Conservation (phyloP, 2,888 invertebrate species). For the Phengaris arion region DNA sequence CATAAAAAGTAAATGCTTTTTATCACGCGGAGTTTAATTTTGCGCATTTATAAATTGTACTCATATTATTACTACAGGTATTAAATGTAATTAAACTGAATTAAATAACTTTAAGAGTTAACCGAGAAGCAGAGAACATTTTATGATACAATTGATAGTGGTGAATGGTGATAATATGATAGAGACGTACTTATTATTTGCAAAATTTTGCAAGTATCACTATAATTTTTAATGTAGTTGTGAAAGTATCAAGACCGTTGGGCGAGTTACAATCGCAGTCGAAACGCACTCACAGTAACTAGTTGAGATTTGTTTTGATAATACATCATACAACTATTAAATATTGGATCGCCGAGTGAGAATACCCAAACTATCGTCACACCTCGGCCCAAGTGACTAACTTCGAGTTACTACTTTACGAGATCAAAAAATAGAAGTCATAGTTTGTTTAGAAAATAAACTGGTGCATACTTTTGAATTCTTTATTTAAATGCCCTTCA, state of each 20-base stretch:
- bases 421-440: too few species aligned
- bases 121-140: not conserved
- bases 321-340: constrained; percentile 81
- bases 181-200: too few species aligned
- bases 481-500: too few species aligned
- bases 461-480: too few species aligned
- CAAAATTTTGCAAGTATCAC: too few species aligned
- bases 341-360: constrained; percentile 80
- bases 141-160: too few species aligned
- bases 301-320: constrained; percentile 78
- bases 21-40: constrained; percentile 46
- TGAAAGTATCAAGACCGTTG: constrained; percentile 61
- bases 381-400: constrained; percentile 53
- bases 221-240: constrained; percentile 8
- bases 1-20: constrained; percentile 46
- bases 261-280: constrained; percentile 55
- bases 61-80: constrained; percentile 32
- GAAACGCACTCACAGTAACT: constrained; percentile 73
- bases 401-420: constrained; percentile 45
- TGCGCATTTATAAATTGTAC: constrained; percentile 51
- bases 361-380: constrained; percentile 72
- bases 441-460: too few species aligned
- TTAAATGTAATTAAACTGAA: constrained; percentile 24
- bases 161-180: too few species aligned
- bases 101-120: constrained; percentile 10